phyloP scores from a whole-genome alignment of 1,140 invertebrate species.

The Sinonovacula constricta region DNA sequence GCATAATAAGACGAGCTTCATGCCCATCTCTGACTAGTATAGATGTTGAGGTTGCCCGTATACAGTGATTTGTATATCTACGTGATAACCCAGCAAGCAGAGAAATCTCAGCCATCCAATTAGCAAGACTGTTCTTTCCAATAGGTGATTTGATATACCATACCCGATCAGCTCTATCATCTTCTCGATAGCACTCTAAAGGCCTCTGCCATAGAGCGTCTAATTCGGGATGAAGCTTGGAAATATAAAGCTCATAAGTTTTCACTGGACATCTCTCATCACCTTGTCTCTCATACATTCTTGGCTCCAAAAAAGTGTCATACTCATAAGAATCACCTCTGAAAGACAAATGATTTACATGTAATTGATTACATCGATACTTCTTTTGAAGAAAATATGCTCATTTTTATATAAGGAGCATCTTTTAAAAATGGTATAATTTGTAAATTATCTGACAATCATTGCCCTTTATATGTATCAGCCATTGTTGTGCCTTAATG shows the following conservation, averaged over 20 bases:
- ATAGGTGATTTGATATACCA: conserved; percentile 27
- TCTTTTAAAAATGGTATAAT: too few species aligned
- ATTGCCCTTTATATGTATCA: too few species aligned
- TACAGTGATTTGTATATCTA: conserved; percentile 35
- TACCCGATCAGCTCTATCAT: conserved; percentile 4
- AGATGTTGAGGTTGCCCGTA: conserved; percentile 26
- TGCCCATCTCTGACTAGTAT: conserved; percentile 12
- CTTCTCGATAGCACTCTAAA: background rate
- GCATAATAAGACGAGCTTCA: conserved; percentile 17
- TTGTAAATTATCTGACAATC: too few species aligned
- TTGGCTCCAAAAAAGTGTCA: background rate
- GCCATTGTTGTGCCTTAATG: too few species aligned
- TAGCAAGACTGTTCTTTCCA: conserved; percentile 28
- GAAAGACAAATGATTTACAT: background rate
- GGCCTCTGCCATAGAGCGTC: conserved; percentile 45
- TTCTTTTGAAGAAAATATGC: too few species aligned
- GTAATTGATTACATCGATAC: background rate
- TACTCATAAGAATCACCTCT: background rate
- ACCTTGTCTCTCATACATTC: conserved; percentile 6
- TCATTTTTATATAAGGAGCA: too few species aligned
- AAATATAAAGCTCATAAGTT: conserved; percentile 33
- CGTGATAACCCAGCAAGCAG: conserved; percentile 21
- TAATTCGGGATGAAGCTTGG: conserved; percentile 42
- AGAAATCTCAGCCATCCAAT: conserved; percentile 26
- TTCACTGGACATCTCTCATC: conserved; percentile 40